Percentiles rank a stretch among this genome's conserved stretches.
Conservation (phyloP, 2,888 invertebrate species). For the Tenodera sinensis region DNA sequence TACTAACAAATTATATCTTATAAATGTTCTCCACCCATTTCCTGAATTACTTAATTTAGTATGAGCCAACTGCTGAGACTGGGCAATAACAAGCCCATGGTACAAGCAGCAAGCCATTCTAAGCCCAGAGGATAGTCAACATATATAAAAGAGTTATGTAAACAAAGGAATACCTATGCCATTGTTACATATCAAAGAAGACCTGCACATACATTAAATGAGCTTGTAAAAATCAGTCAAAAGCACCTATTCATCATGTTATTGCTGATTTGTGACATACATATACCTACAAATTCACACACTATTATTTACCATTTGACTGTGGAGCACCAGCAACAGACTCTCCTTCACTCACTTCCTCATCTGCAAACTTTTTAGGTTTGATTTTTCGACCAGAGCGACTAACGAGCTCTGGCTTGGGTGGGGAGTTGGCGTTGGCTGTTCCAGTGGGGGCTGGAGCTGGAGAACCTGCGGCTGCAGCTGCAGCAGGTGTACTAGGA, state of each 20-base stretch:
- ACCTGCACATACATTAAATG: neutral
- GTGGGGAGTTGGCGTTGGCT: constrained; percentile 22
- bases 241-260: neutral
- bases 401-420: constrained; percentile 57
- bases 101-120: no score
- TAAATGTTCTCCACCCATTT: no score
- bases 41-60: no score
- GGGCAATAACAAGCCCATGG: no score
- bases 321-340: neutral
- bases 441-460: neutral
- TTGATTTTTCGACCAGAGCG: constrained; percentile 73
- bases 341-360: constrained; percentile 32
- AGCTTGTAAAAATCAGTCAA: neutral
- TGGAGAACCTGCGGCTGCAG: neutral
- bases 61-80: no score
- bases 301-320: neutral
- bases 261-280: no score
- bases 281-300: no score
- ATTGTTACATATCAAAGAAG: neutral
- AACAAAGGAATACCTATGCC: neutral
- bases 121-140: no score
- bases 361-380: constrained; percentile 51
- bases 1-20: no score
- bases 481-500: neutral
- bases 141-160: no score